These are phyloP conservation scores for Eueides isabella DNA, from an alignment of 1,140 invertebrate species.

Conservation along the genomic window DNA sequence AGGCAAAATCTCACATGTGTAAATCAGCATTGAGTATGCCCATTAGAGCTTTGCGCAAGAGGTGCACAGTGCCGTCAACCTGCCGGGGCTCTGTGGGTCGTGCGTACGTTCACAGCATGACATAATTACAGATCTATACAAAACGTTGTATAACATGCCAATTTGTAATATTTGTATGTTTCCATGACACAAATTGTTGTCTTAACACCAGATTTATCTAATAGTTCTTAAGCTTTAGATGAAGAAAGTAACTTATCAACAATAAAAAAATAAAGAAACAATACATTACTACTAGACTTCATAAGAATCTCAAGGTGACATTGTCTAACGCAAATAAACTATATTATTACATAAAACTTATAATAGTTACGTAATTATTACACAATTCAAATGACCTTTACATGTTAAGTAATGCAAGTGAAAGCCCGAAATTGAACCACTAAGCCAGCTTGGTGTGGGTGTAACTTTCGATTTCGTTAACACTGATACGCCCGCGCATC, in stretches of 20 bases:
- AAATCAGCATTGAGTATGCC: conserved; percentile 44
- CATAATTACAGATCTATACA: conserved; percentile 54
- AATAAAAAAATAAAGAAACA: no score
- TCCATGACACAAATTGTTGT: conserved; percentile 24
- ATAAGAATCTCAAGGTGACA: neutral
- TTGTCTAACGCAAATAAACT: conserved; percentile 21
- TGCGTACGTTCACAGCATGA: conserved; percentile 43
- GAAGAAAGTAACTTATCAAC: neutral
- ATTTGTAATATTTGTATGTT: conserved; percentile 35
- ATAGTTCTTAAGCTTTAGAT: neutral
- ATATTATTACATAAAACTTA: conserved; percentile 42
- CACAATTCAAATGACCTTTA: conserved; percentile 63
- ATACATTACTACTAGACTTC: neutral
- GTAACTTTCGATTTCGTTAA: conserved; percentile 70
- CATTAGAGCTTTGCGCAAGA: conserved; percentile 46
- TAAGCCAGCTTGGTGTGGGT: conserved; percentile 47
- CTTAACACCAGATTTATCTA: neutral
- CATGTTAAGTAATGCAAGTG: conserved; percentile 68
- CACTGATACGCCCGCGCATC: conserved; percentile 48
- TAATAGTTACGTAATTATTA: conserved; percentile 50
- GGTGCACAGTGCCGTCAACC: conserved; percentile 39
- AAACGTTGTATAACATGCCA: conserved; percentile 47
- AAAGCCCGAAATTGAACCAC: conserved; percentile 67
- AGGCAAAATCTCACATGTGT: conserved; percentile 42
- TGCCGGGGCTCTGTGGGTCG: conserved; percentile 45